Evolutionary conservation across 2,113 vertebrate genomes (phyloP).

Genomic region (Archocentrus centrarchus): DNA sequence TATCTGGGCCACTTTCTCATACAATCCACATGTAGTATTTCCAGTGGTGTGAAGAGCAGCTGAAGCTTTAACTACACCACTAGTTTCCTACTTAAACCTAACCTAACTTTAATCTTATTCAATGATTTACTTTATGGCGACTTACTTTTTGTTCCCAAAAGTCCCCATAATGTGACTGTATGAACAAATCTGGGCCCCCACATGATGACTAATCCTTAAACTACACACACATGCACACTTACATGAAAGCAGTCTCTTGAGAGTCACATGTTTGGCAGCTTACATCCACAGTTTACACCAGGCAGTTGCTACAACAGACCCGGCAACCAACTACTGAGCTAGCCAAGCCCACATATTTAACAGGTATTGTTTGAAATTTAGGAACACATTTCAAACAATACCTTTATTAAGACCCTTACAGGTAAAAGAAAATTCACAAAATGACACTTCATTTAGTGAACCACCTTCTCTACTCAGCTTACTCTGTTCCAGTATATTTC

Average conservation of each 20-base stretch:
- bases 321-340: constrained; percentile 19
- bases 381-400: neutral
- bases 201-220: neutral
- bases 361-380: neutral
- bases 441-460: neutral
- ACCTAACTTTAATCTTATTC: neutral
- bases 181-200: no score
- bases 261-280: constrained; percentile 38
- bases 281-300: constrained; percentile 29
- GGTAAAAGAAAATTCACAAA: neutral
- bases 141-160: no score
- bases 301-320: constrained; percentile 60
- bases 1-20: neutral
- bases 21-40: neutral
- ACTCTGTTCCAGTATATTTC: constrained; percentile 62
- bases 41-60: constrained; percentile 4
- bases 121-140: neutral
- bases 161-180: neutral
- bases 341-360: neutral
- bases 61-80: neutral
- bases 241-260: constrained; percentile 20
- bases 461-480: constrained; percentile 36
- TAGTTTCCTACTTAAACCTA: neutral
- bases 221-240: constrained; percentile 20
- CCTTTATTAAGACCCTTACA: neutral